Evolutionary conservation across 2,113 vertebrate genomes (phyloP), one percentile per base, ranked within the genome.

Genomic region (Dromas ardeola): DNA sequence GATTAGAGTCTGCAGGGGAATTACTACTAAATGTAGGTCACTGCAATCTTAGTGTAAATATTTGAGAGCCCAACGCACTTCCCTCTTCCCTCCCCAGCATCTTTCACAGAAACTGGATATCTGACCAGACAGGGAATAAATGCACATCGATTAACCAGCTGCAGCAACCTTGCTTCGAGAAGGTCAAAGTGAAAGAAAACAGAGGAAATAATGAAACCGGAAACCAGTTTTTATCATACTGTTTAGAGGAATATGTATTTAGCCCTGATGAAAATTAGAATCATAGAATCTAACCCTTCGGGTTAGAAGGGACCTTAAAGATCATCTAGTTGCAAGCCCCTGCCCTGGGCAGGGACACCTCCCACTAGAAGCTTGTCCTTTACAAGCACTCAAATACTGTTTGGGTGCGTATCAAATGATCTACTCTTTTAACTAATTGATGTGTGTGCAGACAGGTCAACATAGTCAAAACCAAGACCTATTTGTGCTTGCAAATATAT

Each of bases 1-100:
- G 88, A 83, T 95, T 93, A 72, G 69, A 85, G 42, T 70, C 91
- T 91, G 88, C 89, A 88, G 74, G 78, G 90, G 93, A 95, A 91
- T 95, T 85, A 76, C 89, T 70, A 19, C 49, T 36, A 90, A 94
- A 95, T 97, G 96, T 96, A 95, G 94, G 97, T 97, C 94, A 95
- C 66, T 79, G 78, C 81, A 76, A 85, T 88, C 91, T 91, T 72
- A 70, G 59, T 45, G 93, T 89, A 90, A 93, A 91, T 92, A 90
- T 80, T 7, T 84, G 77, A 85, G 72, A 95, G 53, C 72, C 29
- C 65, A 40, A 62, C 3, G 27, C 1, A 0, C 13, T 88, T 62
- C 30, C 27, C 23, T 42, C 69, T 73, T 47, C 63, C 76, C 32
- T 50, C 42, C n/a, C 76, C 50, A 59, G 38, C 66, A 55, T 36